These are phyloP conservation scores for Amphipoea lucens DNA, from an alignment of 2,888 invertebrate genomes.

Conservation along the genomic window DNA sequence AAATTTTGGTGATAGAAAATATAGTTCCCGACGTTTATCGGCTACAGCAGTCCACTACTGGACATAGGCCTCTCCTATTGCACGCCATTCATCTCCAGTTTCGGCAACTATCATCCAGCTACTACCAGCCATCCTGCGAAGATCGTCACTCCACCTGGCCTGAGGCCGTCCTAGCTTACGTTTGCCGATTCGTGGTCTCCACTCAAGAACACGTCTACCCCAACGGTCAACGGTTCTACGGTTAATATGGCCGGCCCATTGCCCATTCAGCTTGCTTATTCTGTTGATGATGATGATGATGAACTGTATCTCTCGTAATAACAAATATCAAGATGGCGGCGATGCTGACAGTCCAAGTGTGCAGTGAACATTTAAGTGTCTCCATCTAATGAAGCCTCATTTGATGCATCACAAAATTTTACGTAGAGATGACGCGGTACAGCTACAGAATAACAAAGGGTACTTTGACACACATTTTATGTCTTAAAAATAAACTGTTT, in stretches of 20 bases:
- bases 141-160: too few relatives aligned
- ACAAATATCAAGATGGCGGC: not conserved
- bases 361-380: not conserved
- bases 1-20: too few relatives aligned
- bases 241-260: not conserved
- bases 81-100: not conserved
- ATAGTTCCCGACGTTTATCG: too few relatives aligned
- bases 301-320: not conserved
- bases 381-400: not conserved
- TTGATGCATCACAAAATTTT: not conserved
- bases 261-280: not conserved
- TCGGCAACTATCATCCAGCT: not conserved
- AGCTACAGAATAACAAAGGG: not conserved
- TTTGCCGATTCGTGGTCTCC: not conserved
- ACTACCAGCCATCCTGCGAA: too few relatives aligned
- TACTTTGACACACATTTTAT: slow-evolving; percentile 6
- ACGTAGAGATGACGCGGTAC: not conserved
- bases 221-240: not conserved
- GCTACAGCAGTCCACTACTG: not conserved
- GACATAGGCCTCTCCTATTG: not conserved
- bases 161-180: too few relatives aligned
- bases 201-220: not conserved
- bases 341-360: not conserved
- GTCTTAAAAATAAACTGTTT: slow-evolving; percentile 14
- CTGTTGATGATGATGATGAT: not conserved